phyloP scores from a whole-genome alignment of 2,888 invertebrate species.

The Orchesella flavescens region DNA sequence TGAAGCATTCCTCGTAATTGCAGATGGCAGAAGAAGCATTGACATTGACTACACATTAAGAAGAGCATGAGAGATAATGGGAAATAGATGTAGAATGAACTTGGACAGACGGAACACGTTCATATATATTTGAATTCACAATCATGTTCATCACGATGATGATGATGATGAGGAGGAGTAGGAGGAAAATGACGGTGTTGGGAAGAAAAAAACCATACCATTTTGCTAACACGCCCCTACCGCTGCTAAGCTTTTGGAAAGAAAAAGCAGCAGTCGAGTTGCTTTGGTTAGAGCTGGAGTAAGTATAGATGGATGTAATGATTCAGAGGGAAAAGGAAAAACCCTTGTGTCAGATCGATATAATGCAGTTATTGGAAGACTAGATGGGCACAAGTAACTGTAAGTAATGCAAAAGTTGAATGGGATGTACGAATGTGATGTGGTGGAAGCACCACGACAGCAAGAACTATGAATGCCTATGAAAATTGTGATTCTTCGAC shows the following conservation, averaged over 20 bases:
- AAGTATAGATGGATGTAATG: background rate
- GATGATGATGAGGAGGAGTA: constrained; percentile 12
- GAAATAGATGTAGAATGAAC: constrained; percentile 11
- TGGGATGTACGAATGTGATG: background rate
- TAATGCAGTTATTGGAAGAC: constrained; percentile 58
- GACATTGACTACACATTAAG: background rate
- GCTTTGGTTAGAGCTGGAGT: background rate
- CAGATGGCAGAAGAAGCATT: no score
- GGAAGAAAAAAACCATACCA: background rate
- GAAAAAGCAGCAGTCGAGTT: background rate
- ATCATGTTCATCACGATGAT: constrained; percentile 25
- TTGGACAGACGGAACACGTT: background rate
- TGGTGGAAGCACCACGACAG: background rate
- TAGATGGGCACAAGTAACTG: constrained; percentile 15
- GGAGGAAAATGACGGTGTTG: constrained; percentile 30
- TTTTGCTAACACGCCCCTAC: constrained; percentile 5
- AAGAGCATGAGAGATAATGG: background rate
- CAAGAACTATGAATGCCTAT: constrained; percentile 29
- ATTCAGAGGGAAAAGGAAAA: constrained; percentile 9
- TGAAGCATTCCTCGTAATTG: no score
- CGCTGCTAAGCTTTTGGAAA: background rate
- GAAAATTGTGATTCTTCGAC: constrained; percentile 26
- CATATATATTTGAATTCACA: constrained; percentile 33
- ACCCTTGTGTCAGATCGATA: constrained; percentile 51
- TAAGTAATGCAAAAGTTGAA: constrained; percentile 10